Evolutionary conservation across 2,113 vertebrate genomes (phyloP).

Genomic region (Oenanthe oenanthe): DNA sequence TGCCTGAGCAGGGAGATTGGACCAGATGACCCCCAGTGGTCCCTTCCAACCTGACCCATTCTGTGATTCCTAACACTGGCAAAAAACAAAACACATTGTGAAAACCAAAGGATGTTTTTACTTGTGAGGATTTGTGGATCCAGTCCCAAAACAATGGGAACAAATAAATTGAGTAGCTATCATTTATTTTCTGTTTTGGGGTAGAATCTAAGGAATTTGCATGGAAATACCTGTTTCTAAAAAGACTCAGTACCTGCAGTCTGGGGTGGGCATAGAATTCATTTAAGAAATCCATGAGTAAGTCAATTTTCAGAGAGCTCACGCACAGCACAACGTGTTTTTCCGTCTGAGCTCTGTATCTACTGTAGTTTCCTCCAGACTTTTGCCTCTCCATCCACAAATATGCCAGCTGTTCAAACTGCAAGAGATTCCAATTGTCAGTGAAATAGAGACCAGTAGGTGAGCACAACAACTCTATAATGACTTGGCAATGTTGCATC

Average conservation of each 20-base stretch:
- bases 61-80: not conserved
- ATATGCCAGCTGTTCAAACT: slow-evolving; percentile 97
- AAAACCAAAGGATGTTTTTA: not conserved
- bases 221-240: slow-evolving; percentile 20
- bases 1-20: not conserved
- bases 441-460: not conserved
- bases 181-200: not conserved
- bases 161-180: not conserved
- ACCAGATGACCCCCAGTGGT: not conserved
- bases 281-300: slow-evolving; percentile 97
- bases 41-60: not conserved
- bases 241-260: slow-evolving; percentile 79
- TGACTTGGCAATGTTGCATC: not conserved
- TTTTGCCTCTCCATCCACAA: slow-evolving; percentile 99
- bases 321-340: slow-evolving; percentile 95
- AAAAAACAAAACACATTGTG: not conserved
- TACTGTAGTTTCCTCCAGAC: slow-evolving; percentile 95
- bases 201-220: slow-evolving; percentile 5
- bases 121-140: not conserved
- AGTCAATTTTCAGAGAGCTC: slow-evolving; percentile 93
- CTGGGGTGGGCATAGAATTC: slow-evolving; percentile 96
- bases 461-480: not conserved
- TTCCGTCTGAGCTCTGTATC: slow-evolving; percentile 93
- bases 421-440: slow-evolving; percentile 47
- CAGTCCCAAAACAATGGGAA: not conserved